Percentiles rank a stretch among this genome's conserved stretches.
phyloP scores from a whole-genome alignment of 2,888 invertebrate species.

The Epirrhoe tristata region DNA sequence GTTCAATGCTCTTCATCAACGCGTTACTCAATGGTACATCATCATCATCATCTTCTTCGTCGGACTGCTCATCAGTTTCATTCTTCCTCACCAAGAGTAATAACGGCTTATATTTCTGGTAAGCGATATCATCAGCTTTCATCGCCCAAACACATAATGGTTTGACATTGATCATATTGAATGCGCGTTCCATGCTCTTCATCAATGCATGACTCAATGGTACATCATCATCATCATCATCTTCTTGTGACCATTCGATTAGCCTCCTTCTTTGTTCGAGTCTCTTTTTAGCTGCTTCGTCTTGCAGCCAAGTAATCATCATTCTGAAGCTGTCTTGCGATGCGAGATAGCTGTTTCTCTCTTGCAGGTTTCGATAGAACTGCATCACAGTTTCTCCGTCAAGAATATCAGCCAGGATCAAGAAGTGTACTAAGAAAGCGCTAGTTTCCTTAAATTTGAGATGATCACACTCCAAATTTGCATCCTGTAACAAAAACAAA shows the following conservation, averaged over 20 bases:
- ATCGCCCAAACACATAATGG: neutral
- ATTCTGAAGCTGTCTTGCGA: neutral
- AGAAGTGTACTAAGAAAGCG: conserved; percentile 5
- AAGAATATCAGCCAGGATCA: neutral
- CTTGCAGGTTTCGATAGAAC: neutral
- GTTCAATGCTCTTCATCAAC: neutral
- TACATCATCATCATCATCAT: conserved; percentile 1
- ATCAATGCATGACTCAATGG: neutral
- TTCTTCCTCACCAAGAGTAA: neutral
- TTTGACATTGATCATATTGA: neutral
- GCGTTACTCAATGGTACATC: neutral
- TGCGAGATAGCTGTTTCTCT: neutral
- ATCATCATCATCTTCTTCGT: neutral
- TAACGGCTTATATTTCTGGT: neutral
- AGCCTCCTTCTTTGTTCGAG: neutral
- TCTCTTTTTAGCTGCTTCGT: neutral
- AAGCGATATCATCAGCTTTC: neutral
- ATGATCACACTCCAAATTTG: neutral
- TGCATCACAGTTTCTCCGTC: neutral
- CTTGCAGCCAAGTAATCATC: conserved; percentile 1
- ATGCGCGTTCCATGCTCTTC: neutral
- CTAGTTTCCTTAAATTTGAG: neutral
- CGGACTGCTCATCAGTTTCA: neutral
- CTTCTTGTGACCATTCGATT: neutral
- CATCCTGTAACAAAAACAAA: conserved; percentile 11